Base-by-base conservation (phyloP, 2,797 vertebrate genomes). In the Sparidentex hasta region DNA sequence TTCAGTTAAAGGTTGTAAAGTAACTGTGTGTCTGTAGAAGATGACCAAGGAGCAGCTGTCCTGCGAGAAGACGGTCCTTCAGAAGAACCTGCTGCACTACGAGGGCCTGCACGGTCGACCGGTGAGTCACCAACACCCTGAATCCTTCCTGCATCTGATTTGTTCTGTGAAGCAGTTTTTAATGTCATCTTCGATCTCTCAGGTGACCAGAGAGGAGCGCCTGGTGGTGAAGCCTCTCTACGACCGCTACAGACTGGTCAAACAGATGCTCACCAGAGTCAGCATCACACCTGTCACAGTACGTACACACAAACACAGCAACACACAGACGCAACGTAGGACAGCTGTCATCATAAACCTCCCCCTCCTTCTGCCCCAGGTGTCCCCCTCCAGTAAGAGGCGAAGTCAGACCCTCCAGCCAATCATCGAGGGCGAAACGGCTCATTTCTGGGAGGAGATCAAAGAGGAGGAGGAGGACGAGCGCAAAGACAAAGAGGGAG, bases 401-500 rank as follows among this genome's bases (percentile, higher is more conserved):
- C 94, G 98, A n/a, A 96, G 90, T 87, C 97, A 99, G 87, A 97
- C 95, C 91, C 94, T 99, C 76, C 98, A 99, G 89, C 98, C 98
- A 81, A 99, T 99, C 92, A 99, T 99, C 38, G 98, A 99, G 93
- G 98, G 98, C 1, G 98, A 99, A 95, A 99, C 98, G 0, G 95
- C 98, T 66, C 97, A 99, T 87, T 99, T 99, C 89, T 99, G 98
- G 93, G 98, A 98, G 84, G 98, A 99, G 94, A 98, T 99, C 84
- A 96, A 98, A 95, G 98, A 98, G 74, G 95, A 95, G 5, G 95
- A 95, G 54, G 94, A 95, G 59, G 94, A 95, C 0, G 87, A 92
- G 78, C 66, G 94, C 69, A 96, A 96, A 92, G 78, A 71, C 25
- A 55, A 93, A 93, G 82, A 74, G 27, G 81, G 20, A 4, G 83